A percentile compares a stretch with the other conserved stretches of the same genome.
Conservation (phyloP, 2,888 invertebrate genomes). For the Agriopis leucophaearia region DNA sequence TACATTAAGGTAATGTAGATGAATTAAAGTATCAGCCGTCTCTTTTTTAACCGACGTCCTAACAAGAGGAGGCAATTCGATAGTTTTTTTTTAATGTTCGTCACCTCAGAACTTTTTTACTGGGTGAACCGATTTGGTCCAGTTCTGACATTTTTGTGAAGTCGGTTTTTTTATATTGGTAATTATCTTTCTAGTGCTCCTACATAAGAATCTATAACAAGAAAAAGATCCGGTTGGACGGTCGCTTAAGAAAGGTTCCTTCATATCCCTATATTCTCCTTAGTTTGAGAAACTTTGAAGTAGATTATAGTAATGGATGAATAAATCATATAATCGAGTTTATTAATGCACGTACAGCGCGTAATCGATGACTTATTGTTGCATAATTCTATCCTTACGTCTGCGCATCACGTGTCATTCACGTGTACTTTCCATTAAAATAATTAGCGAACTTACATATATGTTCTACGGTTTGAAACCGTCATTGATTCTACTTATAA, state of each 20-base stretch:
- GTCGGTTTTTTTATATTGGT: no score
- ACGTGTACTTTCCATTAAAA: conserved; percentile 34
- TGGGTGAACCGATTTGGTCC: no score
- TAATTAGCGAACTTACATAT: conserved; percentile 8
- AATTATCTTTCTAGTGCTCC: no score
- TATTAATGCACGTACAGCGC: conserved; percentile 38
- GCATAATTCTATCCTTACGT: conserved; percentile 31
- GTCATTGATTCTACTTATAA: no score
- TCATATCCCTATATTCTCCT: background rate
- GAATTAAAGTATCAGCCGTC: background rate
- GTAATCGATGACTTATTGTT: conserved; percentile 41
- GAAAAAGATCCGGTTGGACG: background rate
- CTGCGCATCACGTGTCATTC: conserved; percentile 19
- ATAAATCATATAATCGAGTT: conserved; percentile 45
- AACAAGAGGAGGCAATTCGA: no score
- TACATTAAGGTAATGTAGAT: background rate
- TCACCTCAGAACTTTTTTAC: no score
- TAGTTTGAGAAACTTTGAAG: conserved; percentile 7
- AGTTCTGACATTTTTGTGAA: no score
- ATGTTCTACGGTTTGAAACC: background rate
- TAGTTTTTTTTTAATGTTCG: no score
- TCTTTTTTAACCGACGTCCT: background rate
- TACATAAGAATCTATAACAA: no score
- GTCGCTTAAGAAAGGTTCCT: background rate
- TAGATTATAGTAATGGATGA: conserved; percentile 39